These are phyloP conservation scores for Platyrinchus mystaceus DNA, from an alignment of 2,797 vertebrate species.

Conservation along the genomic window DNA sequence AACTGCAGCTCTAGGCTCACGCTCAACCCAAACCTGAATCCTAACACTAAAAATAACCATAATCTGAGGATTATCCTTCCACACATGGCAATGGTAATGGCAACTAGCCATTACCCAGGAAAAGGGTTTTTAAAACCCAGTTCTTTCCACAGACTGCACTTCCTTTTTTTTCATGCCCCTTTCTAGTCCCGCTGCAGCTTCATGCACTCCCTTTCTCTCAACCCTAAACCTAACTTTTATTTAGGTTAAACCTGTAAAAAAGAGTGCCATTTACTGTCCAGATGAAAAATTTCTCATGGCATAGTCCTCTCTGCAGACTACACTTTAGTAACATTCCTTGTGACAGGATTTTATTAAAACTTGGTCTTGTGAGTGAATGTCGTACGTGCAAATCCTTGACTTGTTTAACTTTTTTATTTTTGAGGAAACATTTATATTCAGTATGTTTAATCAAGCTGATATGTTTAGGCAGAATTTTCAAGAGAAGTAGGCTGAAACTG, in stretches of 20 bases:
- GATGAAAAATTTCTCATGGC: background rate
- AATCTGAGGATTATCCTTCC: constrained; percentile 27
- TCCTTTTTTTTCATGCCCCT: background rate
- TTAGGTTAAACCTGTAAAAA: background rate
- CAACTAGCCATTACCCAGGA: background rate
- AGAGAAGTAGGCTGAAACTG: background rate
- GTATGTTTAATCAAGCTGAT: background rate
- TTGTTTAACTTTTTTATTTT: background rate
- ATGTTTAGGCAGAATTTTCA: background rate
- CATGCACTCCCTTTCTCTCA: background rate
- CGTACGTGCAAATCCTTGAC: background rate
- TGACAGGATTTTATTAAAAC: background rate
- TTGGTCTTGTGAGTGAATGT: background rate
- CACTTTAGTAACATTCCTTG: background rate
- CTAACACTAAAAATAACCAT: constrained; percentile 23
- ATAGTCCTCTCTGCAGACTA: background rate
- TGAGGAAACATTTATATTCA: background rate
- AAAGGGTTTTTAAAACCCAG: background rate
- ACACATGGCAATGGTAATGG: background rate
- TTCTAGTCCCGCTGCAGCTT: background rate
- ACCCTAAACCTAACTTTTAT: background rate
- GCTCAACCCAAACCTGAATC: background rate
- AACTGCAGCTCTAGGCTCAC: background rate
- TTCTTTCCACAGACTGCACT: background rate
- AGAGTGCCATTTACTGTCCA: background rate